Base-by-base conservation (phyloP, 35 echinoderm and acorn worm genomes). In the Heliocidaris erythrogramma region DNA sequence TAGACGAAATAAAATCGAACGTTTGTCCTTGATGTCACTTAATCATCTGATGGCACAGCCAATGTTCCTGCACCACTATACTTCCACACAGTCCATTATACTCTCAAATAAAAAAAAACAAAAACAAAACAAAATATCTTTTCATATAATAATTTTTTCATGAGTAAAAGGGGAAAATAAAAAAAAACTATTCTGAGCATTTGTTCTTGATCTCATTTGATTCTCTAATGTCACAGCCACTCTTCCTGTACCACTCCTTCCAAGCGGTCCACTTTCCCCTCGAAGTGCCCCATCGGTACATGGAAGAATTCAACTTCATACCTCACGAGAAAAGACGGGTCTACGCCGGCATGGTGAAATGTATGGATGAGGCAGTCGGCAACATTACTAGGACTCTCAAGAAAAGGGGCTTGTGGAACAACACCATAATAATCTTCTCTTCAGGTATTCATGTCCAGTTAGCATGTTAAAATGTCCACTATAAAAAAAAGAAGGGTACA, bases 341-440 rank as follows among this genome's bases (percentile, higher is more conserved):
- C 30, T 97, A 97, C 93, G 97, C 97, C 18, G 97, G 97, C 18
- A 97, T 97, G 97, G 95, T 95, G 18, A 96, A 89, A 21, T 96
- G 95, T 59, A 78, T 97, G 85, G 97, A 97, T 69, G 97, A 97
- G 48, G 97, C 94, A 21, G 94, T 97, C 21, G 97, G 95, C 10
- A 97, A 97, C 48, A 95, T 97, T 30, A 97, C 95, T 30, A 94
- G 88, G 31, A 94, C 96, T 12, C 86, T 97, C 47, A 92, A 96
- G 95, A 90, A 95, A 31, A 78, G 12, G 12, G 97, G 97, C 1
- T 59, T 97, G 8, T 95, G 92, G 48, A 60, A 97, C 65, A 96
- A 97, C 91, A 95, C 97, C 31, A 92, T 97, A 9, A 96, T 97
- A 69, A 96, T 97, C 48, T 97, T 97, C 69, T 97, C 97, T 49